Conservation (phyloP, 2,113 vertebrate species). For the Picathartes gymnocephalus region DNA sequence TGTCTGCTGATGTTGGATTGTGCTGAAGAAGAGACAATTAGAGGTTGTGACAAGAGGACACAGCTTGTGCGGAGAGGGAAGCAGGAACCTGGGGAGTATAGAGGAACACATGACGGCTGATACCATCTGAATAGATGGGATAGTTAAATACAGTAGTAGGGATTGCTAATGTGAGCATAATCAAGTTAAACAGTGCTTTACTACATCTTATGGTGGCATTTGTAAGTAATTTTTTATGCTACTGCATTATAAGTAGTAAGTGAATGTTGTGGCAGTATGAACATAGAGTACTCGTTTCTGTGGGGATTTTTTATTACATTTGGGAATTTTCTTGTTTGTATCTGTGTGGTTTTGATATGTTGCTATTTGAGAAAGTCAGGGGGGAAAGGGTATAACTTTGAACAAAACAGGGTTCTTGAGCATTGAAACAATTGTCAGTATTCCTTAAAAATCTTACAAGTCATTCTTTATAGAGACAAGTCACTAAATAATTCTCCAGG, state of each 20-base stretch:
- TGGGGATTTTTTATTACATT: background rate
- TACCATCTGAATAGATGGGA: background rate
- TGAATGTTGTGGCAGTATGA: background rate
- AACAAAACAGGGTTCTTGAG: background rate
- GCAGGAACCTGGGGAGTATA: background rate
- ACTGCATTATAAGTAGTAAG: background rate
- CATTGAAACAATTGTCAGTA: background rate
- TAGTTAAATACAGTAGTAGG: background rate
- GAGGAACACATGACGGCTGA: background rate
- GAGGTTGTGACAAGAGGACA: background rate
- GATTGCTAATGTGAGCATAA: background rate
- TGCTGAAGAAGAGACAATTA: conserved; percentile 8
- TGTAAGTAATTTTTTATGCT: background rate
- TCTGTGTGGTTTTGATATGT: background rate
- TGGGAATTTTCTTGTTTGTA: background rate
- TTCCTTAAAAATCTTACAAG: background rate
- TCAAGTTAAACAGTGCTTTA: background rate
- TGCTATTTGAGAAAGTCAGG: background rate
- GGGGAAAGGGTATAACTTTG: background rate
- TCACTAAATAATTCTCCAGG: background rate
- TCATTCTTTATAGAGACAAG: background rate
- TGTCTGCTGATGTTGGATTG: conserved; percentile 1
- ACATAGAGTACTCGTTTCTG: background rate
- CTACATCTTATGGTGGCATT: background rate
- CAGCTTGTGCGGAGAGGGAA: background rate